Base-by-base conservation (phyloP, 1,140 invertebrate species). In the Drosophila orena region DNA sequence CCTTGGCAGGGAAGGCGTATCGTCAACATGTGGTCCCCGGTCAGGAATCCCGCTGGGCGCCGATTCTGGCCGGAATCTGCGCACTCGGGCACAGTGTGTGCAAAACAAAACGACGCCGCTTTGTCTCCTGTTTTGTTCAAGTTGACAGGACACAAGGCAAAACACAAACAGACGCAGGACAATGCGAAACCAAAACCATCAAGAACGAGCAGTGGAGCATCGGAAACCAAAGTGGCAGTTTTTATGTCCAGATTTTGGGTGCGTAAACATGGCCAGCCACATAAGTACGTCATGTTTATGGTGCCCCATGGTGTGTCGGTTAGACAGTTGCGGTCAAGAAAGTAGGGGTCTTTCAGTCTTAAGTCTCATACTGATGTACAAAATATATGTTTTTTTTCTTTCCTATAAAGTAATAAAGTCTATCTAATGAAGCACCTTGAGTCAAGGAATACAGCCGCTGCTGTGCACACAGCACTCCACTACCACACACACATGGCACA, bases 81-180 rank as follows among this genome's bases (percentile, higher is more conserved):
- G 30, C 47, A 52, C 24, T 44, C 34, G 20, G 52, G 34, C 54
- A 43, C 64, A 61, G 69, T 81, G 52, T 80, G 79, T 73, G 59
- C 57, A 77, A 76, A 86, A 86, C 84, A 86, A 83, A 89, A 79
- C 84, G 84, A 89, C 75, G 83, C 83, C 76, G 83, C 84, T 89
- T 88, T 89, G 83, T 88, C 83, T 88, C 83, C 84, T 59, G 62
- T 83, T 62, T 62, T 83, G 80, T 83, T 49, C 38, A 53, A 27
- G 20, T 17, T 88, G 83, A 88, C 83, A 88, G 79, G 66, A 77
- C 53, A 27, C 76, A 68, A 62, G 65, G 71, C 79, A 75, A 68
- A 81, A 77, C 62, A 83, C 79, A 72, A 81, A 74, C 38, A 72
- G 35, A 7, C 15, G 22, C 22, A 30, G 35, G 30, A 69, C 46